Evolutionary conservation across 2,797 vertebrate species (phyloP).

Genomic region (Rachycentron canadum): DNA sequence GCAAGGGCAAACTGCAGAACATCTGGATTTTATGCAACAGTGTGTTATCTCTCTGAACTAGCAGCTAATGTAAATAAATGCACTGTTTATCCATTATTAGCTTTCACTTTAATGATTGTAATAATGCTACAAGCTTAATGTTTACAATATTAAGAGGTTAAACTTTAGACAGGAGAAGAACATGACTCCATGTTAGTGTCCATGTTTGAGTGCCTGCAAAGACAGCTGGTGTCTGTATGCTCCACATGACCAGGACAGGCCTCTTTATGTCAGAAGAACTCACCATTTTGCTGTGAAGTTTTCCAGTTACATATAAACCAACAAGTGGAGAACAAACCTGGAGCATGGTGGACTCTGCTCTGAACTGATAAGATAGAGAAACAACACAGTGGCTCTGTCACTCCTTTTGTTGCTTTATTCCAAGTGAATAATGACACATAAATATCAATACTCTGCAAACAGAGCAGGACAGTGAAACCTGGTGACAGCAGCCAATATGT

Average conservation of each 20-base stretch:
- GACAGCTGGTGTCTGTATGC: background rate
- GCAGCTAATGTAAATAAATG: background rate
- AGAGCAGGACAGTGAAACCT: constrained; percentile 59
- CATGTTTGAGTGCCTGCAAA: background rate
- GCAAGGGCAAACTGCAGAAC: background rate
- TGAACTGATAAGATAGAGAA: constrained; percentile 11
- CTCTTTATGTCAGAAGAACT: background rate
- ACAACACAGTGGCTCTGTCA: constrained; percentile 12
- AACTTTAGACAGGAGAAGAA: too few species aligned
- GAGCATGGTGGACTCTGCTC: background rate
- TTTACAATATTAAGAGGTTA: background rate
- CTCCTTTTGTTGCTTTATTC: constrained; percentile 60
- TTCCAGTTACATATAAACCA: constrained; percentile 10
- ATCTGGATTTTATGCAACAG: background rate
- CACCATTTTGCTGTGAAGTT: too few species aligned
- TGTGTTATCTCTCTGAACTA: background rate
- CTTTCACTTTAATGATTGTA: background rate
- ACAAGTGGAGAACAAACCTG: background rate
- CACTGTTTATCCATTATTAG: background rate
- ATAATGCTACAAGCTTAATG: background rate
- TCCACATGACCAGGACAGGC: background rate
- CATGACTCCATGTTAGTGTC: background rate
- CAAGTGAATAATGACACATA: constrained; percentile 69
- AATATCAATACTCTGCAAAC: constrained; percentile 60
- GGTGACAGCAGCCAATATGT: constrained; percentile 54